These are phyloP conservation scores for Capitulum mitella DNA, from an alignment of 2,888 invertebrate species.

Conservation along the genomic window DNA sequence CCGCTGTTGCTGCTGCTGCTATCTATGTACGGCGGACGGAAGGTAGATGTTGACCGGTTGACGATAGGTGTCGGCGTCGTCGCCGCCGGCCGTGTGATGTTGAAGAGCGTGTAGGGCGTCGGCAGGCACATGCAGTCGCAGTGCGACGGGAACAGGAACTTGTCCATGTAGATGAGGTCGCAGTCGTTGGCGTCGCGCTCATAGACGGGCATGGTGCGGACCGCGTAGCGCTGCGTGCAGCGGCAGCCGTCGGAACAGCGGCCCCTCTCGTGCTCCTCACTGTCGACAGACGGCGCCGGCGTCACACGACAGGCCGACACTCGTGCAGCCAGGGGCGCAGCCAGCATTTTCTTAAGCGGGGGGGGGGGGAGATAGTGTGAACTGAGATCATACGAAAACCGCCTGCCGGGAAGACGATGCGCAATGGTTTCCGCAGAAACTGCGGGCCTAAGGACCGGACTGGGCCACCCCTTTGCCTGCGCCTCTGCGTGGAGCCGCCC, in stretches of 20 bases:
- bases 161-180: slow-evolving; percentile 24
- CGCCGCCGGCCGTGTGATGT: background rate
- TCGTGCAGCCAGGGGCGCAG: too few species aligned
- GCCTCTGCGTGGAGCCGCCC: too few species aligned
- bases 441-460: too few species aligned
- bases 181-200: background rate
- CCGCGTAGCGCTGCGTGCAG: background rate
- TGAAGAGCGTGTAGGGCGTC: background rate
- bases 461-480: too few species aligned
- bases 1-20: background rate
- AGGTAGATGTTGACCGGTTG: background rate
- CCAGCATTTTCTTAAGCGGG: too few species aligned
- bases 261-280: background rate
- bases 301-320: background rate
- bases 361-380: too few species aligned
- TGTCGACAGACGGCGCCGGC: background rate
- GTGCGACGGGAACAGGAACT: slow-evolving; percentile 22
- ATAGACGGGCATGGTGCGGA: slow-evolving; percentile 19
- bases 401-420: too few species aligned
- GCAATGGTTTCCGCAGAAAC: too few species aligned
- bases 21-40: background rate
- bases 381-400: too few species aligned
- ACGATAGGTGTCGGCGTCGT: background rate
- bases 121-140: slow-evolving; percentile 12
- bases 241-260: background rate